Evolutionary conservation across 1,140 invertebrate genomes (phyloP), one percentile per base, ranked within the genome.

Genomic region (Hyles vespertilio): DNA sequence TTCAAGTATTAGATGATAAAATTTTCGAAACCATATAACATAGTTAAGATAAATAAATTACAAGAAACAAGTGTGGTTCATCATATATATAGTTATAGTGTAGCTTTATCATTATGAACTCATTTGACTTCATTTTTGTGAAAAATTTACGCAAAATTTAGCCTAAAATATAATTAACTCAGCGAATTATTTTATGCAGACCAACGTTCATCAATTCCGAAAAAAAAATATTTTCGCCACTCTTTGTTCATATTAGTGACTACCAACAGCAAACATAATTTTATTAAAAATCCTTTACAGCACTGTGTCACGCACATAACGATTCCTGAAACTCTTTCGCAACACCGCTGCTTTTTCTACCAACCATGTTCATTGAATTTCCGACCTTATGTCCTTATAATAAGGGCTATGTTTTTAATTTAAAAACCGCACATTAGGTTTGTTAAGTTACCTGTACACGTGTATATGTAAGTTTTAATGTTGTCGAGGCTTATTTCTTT

Each of bases 381-480:
- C 54, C 3, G 53, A 36, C 45, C 50, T 50, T 66, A 57, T 2
- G 0, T 5, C 32, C 0, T 47, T 6, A 4, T 40, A 32, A 46
- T 59, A 66, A 53, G 54, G 34, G 3, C 12, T 12, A 22, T 49
- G 7, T 52, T 6, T 34, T 40, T 40, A 2, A 8, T 58, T 63
- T 63, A 34, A 44, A n/a, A 61, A 44, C 56, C 59, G 52, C 61
- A 44, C 45, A 47, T 43, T 61, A 61, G 45, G 10, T 57, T 61
- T 56, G 59, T 56, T 34, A 44, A 49, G 56, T 51, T 62, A 56
- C 65, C 61, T 62, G 66, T 67, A 68, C 65, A 69, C 60, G 62
- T 65, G 69, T 71, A 53, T 66, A 59, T 50, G 62, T 33, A 58
- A 67, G 65, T 61, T 60, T 67, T 67, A 67, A 67, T 68, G 61